A percentile compares a stretch with the other conserved stretches of the same genome.
phyloP scores from a whole-genome alignment of 1,140 invertebrate genomes.

The Diplogasteroides magnus region DNA sequence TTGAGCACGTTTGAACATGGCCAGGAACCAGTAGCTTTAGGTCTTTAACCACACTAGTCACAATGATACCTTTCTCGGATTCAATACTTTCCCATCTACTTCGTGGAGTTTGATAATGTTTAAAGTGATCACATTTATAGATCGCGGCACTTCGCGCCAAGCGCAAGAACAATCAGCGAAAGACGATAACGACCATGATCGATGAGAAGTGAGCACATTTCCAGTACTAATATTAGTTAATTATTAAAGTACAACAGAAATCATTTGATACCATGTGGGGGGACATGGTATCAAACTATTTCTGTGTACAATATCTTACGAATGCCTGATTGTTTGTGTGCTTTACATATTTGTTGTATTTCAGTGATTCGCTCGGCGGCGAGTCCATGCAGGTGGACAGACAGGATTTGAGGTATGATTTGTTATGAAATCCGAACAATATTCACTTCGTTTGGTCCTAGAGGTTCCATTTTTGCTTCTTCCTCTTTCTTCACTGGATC shows the following conservation, averaged over 20 bases:
- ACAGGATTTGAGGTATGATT: neutral
- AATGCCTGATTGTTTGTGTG: neutral
- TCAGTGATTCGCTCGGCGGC: neutral
- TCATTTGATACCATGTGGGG: no score
- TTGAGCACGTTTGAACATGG: no score
- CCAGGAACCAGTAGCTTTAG: no score
- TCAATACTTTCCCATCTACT: no score
- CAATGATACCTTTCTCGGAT: no score
- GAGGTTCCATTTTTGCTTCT: neutral
- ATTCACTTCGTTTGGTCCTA: no score
- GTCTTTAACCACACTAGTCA: no score
- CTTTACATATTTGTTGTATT: neutral
- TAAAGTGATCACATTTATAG: neutral
- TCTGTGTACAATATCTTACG: neutral
- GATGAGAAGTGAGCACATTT: neutral
- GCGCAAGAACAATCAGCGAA: slow-evolving; percentile 19
- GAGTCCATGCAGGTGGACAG: neutral
- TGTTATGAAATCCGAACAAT: no score
- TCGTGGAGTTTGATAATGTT: no score
- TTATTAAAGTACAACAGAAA: no score
- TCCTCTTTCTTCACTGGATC: neutral
- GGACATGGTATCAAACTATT: no score
- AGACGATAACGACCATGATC: slow-evolving; percentile 1
- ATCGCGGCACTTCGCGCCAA: slow-evolving; percentile 3
- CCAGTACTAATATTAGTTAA: neutral